Conservation (phyloP, 2,888 invertebrate species). For the Trachelus iudaicus region DNA sequence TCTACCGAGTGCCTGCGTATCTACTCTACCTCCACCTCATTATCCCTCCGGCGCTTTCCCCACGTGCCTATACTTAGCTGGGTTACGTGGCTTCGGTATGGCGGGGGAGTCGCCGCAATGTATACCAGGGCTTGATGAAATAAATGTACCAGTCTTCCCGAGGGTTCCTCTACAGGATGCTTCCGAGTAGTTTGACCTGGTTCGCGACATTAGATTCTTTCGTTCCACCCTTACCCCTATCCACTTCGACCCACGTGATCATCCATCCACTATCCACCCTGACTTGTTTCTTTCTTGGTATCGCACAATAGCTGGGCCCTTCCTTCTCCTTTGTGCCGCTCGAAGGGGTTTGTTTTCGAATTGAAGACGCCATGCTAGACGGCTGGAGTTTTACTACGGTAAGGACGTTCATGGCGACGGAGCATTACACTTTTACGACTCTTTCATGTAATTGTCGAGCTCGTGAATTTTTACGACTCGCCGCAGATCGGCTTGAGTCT, state of each 20-base stretch:
- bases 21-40: no score
- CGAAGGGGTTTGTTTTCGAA: constrained; percentile 19
- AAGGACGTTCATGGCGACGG: constrained; percentile 33
- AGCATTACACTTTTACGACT: constrained; percentile 61
- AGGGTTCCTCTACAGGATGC: constrained; percentile 24
- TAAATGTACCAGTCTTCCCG: constrained; percentile 12
- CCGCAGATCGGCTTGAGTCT: constrained; percentile 40
- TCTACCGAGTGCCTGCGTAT: no score
- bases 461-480: constrained; percentile 61
- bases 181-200: constrained; percentile 19
- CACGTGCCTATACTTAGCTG: no score
- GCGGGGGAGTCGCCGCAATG: no score
- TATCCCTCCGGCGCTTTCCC: no score
- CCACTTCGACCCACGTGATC: constrained; percentile 3
- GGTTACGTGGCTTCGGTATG: no score
- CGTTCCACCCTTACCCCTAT: constrained; percentile 3
- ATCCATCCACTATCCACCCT: neutral
- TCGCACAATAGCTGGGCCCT: constrained; percentile 8
- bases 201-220: constrained; percentile 13
- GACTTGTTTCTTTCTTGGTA: no score
- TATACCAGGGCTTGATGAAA: no score
- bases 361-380: constrained; percentile 2
- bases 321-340: neutral
- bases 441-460: constrained; percentile 63
- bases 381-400: no score